Evolutionary conservation across 1,140 invertebrate genomes (phyloP).

Genomic region (Penaeus indicus): DNA sequence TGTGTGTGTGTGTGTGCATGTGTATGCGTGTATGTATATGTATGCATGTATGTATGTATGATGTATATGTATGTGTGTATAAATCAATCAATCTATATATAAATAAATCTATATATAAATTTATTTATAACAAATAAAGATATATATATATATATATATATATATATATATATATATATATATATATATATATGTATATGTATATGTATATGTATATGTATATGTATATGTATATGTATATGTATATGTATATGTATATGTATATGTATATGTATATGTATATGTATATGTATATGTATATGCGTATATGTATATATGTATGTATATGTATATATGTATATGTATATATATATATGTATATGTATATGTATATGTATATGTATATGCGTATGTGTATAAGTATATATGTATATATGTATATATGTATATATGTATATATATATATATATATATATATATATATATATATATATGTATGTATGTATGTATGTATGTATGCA

Average conservation of each 20-base stretch:
- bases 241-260: background rate
- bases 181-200: slow-evolving; percentile 15
- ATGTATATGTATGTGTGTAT: slow-evolving; percentile 4
- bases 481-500: background rate
- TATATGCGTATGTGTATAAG: background rate
- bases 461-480: slow-evolving; percentile 10
- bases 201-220: slow-evolving; percentile 11
- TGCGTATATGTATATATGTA: background rate
- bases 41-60: slow-evolving; percentile 1
- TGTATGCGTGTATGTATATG: background rate
- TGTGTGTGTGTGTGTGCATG: background rate
- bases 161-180: background rate
- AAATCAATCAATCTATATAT: background rate
- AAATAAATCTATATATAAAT: background rate
- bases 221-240: slow-evolving; percentile 11
- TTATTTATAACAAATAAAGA: background rate
- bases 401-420: background rate
- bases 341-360: slow-evolving; percentile 15
- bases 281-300: slow-evolving; percentile 6
- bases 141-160: slow-evolving; percentile 20
- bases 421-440: slow-evolving; percentile 9
- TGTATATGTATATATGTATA: slow-evolving; percentile 4
- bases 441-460: slow-evolving; percentile 20
- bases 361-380: slow-evolving; percentile 7
- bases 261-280: background rate